Conservation (phyloP, 2,113 vertebrate genomes). For the Sapajus apella region DNA sequence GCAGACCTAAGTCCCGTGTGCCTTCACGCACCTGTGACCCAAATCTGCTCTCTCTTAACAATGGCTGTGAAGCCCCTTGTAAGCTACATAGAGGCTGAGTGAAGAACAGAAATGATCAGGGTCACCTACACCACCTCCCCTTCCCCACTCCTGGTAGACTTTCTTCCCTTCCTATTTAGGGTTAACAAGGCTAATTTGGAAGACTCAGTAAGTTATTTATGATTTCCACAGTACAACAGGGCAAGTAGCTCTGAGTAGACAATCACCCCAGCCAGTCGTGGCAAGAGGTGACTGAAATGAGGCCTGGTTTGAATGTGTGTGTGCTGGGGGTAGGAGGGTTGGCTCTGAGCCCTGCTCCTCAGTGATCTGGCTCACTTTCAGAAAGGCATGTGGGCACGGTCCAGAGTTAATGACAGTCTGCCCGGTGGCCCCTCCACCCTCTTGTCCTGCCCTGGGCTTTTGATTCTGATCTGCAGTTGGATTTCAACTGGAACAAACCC, state of each 20-base stretch:
- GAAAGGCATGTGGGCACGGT: not conserved
- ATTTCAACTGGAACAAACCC: slow-evolving; percentile 35
- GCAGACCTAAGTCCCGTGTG: not conserved
- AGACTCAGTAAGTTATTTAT: not conserved
- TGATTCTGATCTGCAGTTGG: not conserved
- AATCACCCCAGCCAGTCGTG: not conserved
- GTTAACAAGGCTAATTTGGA: not conserved
- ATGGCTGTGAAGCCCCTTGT: not conserved
- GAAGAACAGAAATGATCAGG: not conserved
- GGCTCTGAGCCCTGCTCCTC: not conserved
- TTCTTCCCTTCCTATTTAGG: not conserved
- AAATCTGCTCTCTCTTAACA: not conserved
- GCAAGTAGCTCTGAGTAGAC: not conserved
- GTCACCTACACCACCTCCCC: not conserved
- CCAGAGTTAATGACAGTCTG: not conserved
- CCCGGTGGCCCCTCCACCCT: fast-evolving
- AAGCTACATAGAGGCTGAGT: not conserved
- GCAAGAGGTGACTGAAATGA: not conserved
- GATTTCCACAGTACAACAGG: not conserved
- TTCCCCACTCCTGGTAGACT: too few relatives aligned
- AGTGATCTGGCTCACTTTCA: not conserved
- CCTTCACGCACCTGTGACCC: not conserved
- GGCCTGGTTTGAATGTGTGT: not conserved
- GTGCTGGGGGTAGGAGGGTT: fast-evolving
- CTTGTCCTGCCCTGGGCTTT: not conserved